Conservation (phyloP, 2,888 invertebrate species). For the Ypsolopha sequella region DNA sequence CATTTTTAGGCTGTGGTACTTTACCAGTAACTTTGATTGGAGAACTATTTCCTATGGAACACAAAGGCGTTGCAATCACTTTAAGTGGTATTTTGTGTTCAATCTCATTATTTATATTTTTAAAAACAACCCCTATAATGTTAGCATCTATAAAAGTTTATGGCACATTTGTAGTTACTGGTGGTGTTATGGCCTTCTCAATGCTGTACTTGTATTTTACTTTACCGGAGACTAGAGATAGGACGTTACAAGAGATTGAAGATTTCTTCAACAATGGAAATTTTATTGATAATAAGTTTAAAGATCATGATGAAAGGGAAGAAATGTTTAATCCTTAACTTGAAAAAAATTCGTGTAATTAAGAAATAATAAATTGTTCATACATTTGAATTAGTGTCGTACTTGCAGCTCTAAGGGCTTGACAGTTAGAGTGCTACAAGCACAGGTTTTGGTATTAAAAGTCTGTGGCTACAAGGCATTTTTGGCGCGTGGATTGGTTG, state of each 20-base stretch:
- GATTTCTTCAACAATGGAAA: conserved; percentile 10
- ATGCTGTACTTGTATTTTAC: conserved; percentile 19
- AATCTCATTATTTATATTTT: conserved; percentile 4
- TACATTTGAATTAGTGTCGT: too few species aligned
- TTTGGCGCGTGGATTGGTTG: too few species aligned
- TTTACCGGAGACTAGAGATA: conserved; percentile 26
- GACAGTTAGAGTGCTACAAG: too few species aligned
- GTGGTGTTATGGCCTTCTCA: conserved; percentile 10
- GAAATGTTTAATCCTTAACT: too few species aligned
- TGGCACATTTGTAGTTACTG: conserved; percentile 6
- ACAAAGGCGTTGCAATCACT: conserved; percentile 30
- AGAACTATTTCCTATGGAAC: conserved; percentile 39
- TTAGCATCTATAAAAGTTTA: neutral
- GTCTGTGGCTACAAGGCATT: too few species aligned
- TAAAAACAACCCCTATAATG: neutral
- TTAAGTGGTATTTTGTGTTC: conserved; percentile 26
- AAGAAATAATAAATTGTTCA: too few species aligned
- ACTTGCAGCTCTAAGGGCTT: too few species aligned
- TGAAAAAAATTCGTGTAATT: too few species aligned
- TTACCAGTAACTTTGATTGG: conserved; percentile 40
- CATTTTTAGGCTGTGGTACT: conserved; percentile 41
- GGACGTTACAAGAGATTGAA: conserved; percentile 24
- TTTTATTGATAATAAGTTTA: neutral
- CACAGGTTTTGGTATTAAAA: too few species aligned
- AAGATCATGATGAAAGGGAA: neutral